Evolutionary conservation across 2,797 vertebrate species (phyloP).

Genomic region (Stomatorhinus walkeri): DNA sequence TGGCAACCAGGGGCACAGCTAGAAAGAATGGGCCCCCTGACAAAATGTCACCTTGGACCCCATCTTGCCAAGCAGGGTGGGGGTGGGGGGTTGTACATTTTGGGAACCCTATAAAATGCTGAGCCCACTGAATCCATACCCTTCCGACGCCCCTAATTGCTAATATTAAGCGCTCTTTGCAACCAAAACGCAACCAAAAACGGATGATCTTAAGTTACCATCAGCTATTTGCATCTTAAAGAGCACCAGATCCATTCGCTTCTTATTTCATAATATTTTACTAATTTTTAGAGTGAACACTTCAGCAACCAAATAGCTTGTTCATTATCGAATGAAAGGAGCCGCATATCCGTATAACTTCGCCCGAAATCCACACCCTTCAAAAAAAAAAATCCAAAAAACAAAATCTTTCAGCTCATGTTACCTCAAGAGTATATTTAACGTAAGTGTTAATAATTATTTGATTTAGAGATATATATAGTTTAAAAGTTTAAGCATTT

Average conservation of each 20-base stretch:
- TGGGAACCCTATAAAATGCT: background rate
- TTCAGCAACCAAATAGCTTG: background rate
- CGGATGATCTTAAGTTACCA: background rate
- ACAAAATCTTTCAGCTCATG: background rate
- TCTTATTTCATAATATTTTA: background rate
- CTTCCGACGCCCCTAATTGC: background rate
- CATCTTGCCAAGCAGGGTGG: background rate
- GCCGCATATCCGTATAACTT: background rate
- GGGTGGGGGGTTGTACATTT: background rate
- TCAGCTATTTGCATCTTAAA: background rate
- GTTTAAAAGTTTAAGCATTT: background rate
- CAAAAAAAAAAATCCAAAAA: background rate
- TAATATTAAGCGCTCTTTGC: background rate
- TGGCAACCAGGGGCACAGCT: background rate
- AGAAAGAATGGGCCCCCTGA: background rate
- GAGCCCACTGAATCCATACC: background rate
- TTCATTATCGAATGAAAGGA: background rate
- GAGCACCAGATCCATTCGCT: background rate
- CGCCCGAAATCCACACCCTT: background rate
- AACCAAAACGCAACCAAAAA: background rate
- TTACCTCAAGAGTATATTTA: background rate
- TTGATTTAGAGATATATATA: background rate
- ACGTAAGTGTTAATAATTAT: background rate
- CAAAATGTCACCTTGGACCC: background rate
- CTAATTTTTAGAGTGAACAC: background rate